phyloP scores from a whole-genome alignment of 2,888 invertebrate genomes.

The Xestia ashworthii region DNA sequence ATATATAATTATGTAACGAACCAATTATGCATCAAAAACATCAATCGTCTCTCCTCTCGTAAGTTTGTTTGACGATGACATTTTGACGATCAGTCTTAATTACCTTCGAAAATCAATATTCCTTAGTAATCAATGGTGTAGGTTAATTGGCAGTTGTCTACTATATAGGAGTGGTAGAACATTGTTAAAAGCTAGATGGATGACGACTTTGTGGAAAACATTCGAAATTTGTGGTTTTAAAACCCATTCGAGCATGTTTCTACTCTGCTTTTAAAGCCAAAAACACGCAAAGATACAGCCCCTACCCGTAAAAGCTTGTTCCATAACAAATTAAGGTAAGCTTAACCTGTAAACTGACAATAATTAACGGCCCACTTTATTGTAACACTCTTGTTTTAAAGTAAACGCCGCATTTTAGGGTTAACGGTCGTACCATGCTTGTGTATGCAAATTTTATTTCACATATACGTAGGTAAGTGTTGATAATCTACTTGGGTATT shows the following conservation, averaged over 20 bases:
- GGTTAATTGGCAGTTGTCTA: no score
- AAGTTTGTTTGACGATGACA: no score
- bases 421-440: slow-evolving; percentile 54
- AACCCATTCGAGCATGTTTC: background rate
- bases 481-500: slow-evolving; percentile 35
- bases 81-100: no score
- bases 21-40: no score
- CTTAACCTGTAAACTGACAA: slow-evolving; percentile 65
- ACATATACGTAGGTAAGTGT: slow-evolving; percentile 21
- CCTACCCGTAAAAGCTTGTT: slow-evolving; percentile 50
- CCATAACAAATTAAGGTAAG: slow-evolving; percentile 61
- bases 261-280: slow-evolving; percentile 20
- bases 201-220: background rate
- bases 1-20: no score
- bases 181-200: background rate
- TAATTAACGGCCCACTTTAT: slow-evolving; percentile 66
- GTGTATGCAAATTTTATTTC: slow-evolving; percentile 57
- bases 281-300: slow-evolving; percentile 40
- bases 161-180: no score
- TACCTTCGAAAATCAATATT: no score
- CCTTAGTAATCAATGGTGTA: no score
- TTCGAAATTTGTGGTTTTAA: background rate
- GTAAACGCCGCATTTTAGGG: slow-evolving; percentile 64
- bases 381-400: slow-evolving; percentile 66
- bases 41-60: no score